Base-by-base conservation (phyloP, 2,888 invertebrate species). In the Asteroscopus sphinx region DNA sequence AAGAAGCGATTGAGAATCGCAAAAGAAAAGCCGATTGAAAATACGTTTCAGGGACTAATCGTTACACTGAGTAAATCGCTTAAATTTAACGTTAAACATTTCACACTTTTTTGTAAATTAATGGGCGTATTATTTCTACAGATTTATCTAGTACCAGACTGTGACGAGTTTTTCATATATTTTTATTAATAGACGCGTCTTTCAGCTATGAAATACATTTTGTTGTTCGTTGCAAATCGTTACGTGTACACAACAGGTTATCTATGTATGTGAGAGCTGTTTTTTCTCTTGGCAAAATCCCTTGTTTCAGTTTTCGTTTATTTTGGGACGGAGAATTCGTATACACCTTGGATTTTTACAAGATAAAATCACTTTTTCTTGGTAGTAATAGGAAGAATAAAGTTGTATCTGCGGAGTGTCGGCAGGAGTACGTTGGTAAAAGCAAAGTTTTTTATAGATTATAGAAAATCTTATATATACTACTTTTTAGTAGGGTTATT, bases 261-360 rank as follows among this genome's bases (percentile, higher is more conserved):
- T 66, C 63, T 74, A 56, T 60, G 55, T 73, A 52, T 62, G 72
- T 46, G 65, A 68, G 65, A 55, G 65, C 62, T 73, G 77, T 76
- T 71, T 82, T 84, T 88, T 88, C 86, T 90, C 89, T 90, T 90
- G 90, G 90, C 90, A 90, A 85, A 83, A 85, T 74, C 77, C 79
- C 87, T 85, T 82, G 86, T 85, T 88, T 87, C 83, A 83, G 76
- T 84, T 85, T 81, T 69, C 58, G 78, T 82, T 85, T 90, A 89
- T 90, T 90, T 88, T 68, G 53, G 79, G 84, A 85, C 72, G 48
- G 52, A 49, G 79, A 81, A 81, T 84, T 80, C 78, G 77, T 80
- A 83, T 79, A 83, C 80, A 83, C 78, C 75, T 77, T 76, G 71
- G 52, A 62, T 77, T 82, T 68, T 70, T 63, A 76, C 65, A 68